Conservation (phyloP, 1,140 invertebrate species). For the Chlorops oryzae region DNA sequence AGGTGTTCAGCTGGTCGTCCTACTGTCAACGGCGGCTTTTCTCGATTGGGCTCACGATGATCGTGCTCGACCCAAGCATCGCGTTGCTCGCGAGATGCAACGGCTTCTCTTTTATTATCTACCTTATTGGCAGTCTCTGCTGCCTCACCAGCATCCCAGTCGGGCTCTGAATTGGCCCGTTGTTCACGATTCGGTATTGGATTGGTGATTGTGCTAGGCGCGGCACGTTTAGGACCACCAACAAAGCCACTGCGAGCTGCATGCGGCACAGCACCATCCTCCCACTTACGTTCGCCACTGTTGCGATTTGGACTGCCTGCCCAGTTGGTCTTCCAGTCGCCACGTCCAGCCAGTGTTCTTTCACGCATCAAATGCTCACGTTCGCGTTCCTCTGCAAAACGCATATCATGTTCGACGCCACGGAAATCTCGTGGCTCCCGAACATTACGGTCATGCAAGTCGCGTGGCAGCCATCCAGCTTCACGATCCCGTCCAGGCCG, state of each 20-base stretch:
- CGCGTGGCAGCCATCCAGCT: conserved; percentile 34
- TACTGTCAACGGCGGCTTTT: conserved; percentile 19
- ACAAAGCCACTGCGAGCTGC: conserved; percentile 28
- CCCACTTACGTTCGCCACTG: conserved; percentile 11
- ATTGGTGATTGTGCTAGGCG: not conserved
- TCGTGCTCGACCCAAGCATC: conserved; percentile 36
- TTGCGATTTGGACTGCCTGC: conserved; percentile 8
- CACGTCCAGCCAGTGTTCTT: conserved; percentile 15
- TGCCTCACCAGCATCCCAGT: conserved; percentile 40
- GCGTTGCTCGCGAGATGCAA: conserved; percentile 24
- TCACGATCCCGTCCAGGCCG: conserved; percentile 35
- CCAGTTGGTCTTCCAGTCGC: conserved; percentile 41
- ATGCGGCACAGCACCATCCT: conserved; percentile 16
- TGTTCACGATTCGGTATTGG: conserved; percentile 19
- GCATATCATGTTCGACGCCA: conserved; percentile 26
- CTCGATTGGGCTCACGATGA: conserved; percentile 31
- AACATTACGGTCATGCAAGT: conserved; percentile 26
- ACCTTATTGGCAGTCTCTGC: conserved; percentile 23
- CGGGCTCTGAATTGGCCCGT: conserved; percentile 36
- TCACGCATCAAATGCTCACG: conserved; percentile 21
- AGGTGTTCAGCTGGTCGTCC: conserved; percentile 11
- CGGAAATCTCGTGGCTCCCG: conserved; percentile 28
- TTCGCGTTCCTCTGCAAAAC: conserved; percentile 35
- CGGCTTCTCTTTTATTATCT: conserved; percentile 10
- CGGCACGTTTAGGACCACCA: conserved; percentile 29